phyloP scores from a whole-genome alignment of 2,888 invertebrate species.

The Nephrotoma flavescens region DNA sequence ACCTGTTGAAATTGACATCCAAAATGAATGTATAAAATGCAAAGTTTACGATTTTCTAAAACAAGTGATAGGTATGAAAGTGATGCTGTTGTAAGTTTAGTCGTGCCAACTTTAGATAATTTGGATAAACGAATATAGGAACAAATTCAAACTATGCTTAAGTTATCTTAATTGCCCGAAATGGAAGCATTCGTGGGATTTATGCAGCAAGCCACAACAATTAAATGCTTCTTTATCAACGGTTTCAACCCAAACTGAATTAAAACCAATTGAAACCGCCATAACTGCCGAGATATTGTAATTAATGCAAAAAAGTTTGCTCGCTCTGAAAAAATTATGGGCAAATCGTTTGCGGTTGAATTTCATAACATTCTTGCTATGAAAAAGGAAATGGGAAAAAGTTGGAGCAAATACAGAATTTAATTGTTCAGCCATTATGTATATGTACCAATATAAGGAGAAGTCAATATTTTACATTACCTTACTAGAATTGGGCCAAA shows the following conservation, averaged over 20 bases:
- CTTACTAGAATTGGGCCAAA: slow-evolving; percentile 39
- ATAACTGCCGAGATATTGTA: no score
- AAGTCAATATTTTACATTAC: slow-evolving; percentile 54
- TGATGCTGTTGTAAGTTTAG: slow-evolving; percentile 11
- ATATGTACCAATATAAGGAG: slow-evolving; percentile 43
- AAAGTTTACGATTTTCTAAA: slow-evolving; percentile 29
- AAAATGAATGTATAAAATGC: no score
- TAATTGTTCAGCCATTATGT: slow-evolving; percentile 38
- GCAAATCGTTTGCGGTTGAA: no score
- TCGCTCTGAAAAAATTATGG: no score
- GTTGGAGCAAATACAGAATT: slow-evolving; percentile 39
- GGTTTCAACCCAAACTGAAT: no score
- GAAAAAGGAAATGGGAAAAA: no score
- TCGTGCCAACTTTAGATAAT: slow-evolving; percentile 26
- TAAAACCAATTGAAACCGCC: no score
- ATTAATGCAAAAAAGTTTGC: no score
- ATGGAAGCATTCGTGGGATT: slow-evolving; percentile 41
- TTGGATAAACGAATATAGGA: slow-evolving; percentile 2
- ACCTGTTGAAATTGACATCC: no score
- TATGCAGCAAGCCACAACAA: slow-evolving; percentile 8
- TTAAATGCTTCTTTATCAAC: not conserved
- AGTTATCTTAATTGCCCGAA: slow-evolving; percentile 27
- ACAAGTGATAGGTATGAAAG: slow-evolving; percentile 18
- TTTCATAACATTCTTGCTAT: no score
- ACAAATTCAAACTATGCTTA: slow-evolving; percentile 3